Percentiles rank a stretch among this genome's conserved stretches.
Conservation (phyloP, 2,888 invertebrate species). For the Cylindroiulus punctatus region DNA sequence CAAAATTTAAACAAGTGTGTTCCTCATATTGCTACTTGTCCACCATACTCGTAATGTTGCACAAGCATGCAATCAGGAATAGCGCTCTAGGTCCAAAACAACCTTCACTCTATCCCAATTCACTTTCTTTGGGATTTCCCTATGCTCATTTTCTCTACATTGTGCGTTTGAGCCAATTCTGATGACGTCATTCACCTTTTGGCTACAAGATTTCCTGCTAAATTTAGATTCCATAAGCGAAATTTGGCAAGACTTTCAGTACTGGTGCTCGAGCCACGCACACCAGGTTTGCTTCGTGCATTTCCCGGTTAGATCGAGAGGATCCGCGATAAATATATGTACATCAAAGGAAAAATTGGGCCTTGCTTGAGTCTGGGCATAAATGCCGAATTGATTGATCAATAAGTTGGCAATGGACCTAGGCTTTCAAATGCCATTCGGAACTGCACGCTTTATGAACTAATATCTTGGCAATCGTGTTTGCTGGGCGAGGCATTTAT, state of each 20-base stretch:
- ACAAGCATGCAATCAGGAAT: not conserved
- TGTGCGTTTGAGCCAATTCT: not conserved
- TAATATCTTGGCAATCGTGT: not conserved
- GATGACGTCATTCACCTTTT: slow-evolving; percentile 32
- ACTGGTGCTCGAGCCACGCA: not conserved
- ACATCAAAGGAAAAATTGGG: not conserved
- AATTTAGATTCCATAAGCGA: not conserved
- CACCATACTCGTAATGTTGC: not conserved
- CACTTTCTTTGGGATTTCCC: slow-evolving; percentile 19
- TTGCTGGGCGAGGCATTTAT: not conserved
- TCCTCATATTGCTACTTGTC: no score
- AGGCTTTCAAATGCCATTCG: slow-evolving; percentile 16
- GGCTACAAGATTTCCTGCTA: not conserved
- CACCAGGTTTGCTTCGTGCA: not conserved
- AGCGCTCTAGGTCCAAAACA: not conserved
- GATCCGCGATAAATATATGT: not conserved
- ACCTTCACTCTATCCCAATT: not conserved
- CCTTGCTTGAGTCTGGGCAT: not conserved
- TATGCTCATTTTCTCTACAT: not conserved
- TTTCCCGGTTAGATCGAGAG: not conserved
- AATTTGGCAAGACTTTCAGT: slow-evolving; percentile 8
- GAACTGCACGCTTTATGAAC: not conserved
- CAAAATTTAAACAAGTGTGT: no score
- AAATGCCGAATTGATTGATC: not conserved
- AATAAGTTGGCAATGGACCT: slow-evolving; percentile 16